These are phyloP conservation scores for Periophthalmus modestus DNA, from an alignment of 2,113 vertebrate genomes.

Conservation along the genomic window DNA sequence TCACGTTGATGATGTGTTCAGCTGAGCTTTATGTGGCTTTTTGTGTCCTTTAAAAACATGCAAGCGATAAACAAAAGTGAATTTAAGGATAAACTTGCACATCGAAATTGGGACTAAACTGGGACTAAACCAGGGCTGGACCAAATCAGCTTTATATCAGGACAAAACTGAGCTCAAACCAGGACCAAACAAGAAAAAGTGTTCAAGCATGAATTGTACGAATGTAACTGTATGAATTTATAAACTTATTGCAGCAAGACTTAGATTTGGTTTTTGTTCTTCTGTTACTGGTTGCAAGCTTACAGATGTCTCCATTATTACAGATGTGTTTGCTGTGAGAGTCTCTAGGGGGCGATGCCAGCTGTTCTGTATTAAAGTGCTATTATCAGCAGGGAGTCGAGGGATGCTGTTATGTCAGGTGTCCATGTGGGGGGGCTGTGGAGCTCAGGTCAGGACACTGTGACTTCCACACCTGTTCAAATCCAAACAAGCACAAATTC, in stretches of 20 bases:
- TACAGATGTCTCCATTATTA: conserved; percentile 28
- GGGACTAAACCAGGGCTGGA: too few relatives aligned
- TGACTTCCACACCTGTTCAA: conserved; percentile 31
- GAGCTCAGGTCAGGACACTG: conserved; percentile 12
- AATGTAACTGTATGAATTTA: too few relatives aligned
- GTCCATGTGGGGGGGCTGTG: conserved; percentile 35
- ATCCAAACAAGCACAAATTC: background rate
- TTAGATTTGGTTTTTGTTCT: background rate
- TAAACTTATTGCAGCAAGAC: background rate
- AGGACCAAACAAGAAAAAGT: too few relatives aligned
- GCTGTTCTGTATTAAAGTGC: conserved; percentile 33
- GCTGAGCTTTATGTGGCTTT: background rate
- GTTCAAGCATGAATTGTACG: too few relatives aligned
- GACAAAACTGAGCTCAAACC: too few relatives aligned
- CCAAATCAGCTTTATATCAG: too few relatives aligned
- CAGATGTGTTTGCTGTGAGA: conserved; percentile 15
- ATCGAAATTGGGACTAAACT: too few relatives aligned
- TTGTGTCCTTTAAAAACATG: too few relatives aligned
- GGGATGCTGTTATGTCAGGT: conserved; percentile 24
- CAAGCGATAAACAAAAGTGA: too few relatives aligned
- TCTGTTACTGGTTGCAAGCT: background rate
- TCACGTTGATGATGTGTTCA: conserved; percentile 23
- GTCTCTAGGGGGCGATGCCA: conserved; percentile 19
- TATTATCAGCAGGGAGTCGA: conserved; percentile 27
- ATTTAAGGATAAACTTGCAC: too few relatives aligned